A percentile compares a stretch with the other conserved stretches of the same genome.
phyloP scores from a whole-genome alignment of 2,888 invertebrate genomes.

The Xestia sexstrigata region DNA sequence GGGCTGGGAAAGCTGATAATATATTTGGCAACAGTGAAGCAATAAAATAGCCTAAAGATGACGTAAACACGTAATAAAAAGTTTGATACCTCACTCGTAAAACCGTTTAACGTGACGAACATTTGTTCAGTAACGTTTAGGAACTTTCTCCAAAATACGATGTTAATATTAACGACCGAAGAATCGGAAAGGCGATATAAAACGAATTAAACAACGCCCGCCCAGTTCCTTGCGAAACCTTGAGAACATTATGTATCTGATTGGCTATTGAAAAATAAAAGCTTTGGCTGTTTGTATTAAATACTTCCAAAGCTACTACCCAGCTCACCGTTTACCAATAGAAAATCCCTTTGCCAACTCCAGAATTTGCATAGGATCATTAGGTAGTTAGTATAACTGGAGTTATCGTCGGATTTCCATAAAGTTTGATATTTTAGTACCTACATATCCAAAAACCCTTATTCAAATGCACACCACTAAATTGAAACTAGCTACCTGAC shows the following conservation, averaged over 20 bases:
- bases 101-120: conserved; percentile 60
- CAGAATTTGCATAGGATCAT: conserved; percentile 41
- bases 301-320: conserved; percentile 10
- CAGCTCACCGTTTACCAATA: conserved; percentile 9
- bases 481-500: conserved; percentile 43
- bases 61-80: conserved; percentile 75
- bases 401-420: conserved; percentile 39
- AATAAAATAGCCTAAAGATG: conserved; percentile 58
- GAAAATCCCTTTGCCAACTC: conserved; percentile 20
- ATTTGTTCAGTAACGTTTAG: conserved; percentile 52
- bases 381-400: conserved; percentile 30
- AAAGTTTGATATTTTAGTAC: conserved; percentile 51
- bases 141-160: conserved; percentile 36
- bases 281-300: not conserved
- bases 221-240: not conserved
- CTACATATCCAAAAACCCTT: conserved; percentile 34
- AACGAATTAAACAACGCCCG: conserved; percentile 9
- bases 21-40: conserved; percentile 43
- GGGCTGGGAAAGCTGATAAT: conserved; percentile 24
- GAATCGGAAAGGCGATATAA: conserved; percentile 27
- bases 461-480: conserved; percentile 60
- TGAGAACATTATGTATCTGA: conserved; percentile 15
- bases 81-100: conserved; percentile 68
- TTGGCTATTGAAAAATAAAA: conserved; percentile 27
- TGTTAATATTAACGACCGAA: conserved; percentile 38